Evolutionary conservation across 2,888 invertebrate genomes (phyloP), one percentile per base, ranked within the genome.

Genomic region (Tipula helvola): DNA sequence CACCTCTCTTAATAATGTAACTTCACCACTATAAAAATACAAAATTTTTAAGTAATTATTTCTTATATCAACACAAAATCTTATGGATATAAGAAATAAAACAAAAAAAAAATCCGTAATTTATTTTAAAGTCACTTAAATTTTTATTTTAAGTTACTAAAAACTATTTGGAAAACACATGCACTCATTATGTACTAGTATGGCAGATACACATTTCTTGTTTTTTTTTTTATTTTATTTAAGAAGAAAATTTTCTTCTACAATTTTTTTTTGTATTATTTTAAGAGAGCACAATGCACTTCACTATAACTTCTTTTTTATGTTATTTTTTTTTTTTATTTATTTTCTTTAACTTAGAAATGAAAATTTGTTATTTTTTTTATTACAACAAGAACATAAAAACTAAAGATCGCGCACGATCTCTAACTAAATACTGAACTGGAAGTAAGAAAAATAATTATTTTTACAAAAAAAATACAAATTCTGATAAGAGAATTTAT

Each of bases 111-210:
- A 28, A 28, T 71, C 28, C 71, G 71, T 71, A 71, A 71, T 71
- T 71, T 52, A 16, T 5, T 39, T 57, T 57, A 3, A 71, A 71
- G 28, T 71, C 71, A 71, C 71, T 71, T 71, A 28, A 71, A 28
- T 57, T 10, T 71, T 71, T 71, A 71, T 4, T 28, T 13, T 52
- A 52, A 71, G 71, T 71, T 28, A 71, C 12, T 71, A 28, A 71
- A 71, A 71, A 71, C 71, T 71, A 71, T 71, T 71, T 71, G 71
- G 71, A 71, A 71, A 71, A 71, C 71, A 71, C 71, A 71, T 71
- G 71, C 71, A 71, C 71, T 71, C 71, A 71, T 71, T 71, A 71
- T 71, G 71, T 71, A 57, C 57, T 57, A 16, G 18, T 18, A 71
- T 28, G 28, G 71, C 71, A 71, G 2, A 71, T 18, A 71, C 18